Evolutionary conservation across 1,140 invertebrate genomes (phyloP).

Genomic region (Tyrophagus putrescentiae): DNA sequence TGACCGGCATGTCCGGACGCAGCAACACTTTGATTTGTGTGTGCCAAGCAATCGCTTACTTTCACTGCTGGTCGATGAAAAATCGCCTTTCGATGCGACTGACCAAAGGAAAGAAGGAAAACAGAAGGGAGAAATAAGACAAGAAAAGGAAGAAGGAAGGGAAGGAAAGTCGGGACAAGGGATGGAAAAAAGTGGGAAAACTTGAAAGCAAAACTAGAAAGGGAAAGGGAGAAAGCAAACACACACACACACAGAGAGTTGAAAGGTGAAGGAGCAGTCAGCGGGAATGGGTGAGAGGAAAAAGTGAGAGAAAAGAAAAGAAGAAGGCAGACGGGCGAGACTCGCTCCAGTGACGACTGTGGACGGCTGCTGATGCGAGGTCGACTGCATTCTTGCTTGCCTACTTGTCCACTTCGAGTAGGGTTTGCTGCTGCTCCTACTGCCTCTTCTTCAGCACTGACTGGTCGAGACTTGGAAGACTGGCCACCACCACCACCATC

Average conservation of each 20-base stretch:
- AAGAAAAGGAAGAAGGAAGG: neutral
- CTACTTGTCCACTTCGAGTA: neutral
- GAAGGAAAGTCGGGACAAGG: no score
- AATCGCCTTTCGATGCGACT: neutral
- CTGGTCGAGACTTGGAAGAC: no score
- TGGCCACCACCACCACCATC: no score
- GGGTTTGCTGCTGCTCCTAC: neutral
- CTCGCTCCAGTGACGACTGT: neutral
- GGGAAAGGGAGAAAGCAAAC: neutral
- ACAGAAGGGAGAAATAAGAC: neutral
- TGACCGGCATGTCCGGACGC: neutral
- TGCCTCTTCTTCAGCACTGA: no score
- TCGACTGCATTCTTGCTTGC: slow-evolving; percentile 1
- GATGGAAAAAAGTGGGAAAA: neutral
- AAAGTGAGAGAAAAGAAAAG: no score
- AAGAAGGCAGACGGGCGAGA: neutral
- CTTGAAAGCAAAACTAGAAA: neutral
- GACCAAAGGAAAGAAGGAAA: neutral
- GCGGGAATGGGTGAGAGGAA: no score
- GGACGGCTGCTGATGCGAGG: neutral
- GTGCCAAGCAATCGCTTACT: no score
- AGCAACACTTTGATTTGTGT: slow-evolving; percentile 13
- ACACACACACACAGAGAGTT: no score
- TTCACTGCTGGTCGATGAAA: slow-evolving; percentile 7
- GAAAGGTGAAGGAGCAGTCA: neutral